Base-by-base conservation (phyloP, 1,140 invertebrate species). In the Elysia chlorotica region DNA sequence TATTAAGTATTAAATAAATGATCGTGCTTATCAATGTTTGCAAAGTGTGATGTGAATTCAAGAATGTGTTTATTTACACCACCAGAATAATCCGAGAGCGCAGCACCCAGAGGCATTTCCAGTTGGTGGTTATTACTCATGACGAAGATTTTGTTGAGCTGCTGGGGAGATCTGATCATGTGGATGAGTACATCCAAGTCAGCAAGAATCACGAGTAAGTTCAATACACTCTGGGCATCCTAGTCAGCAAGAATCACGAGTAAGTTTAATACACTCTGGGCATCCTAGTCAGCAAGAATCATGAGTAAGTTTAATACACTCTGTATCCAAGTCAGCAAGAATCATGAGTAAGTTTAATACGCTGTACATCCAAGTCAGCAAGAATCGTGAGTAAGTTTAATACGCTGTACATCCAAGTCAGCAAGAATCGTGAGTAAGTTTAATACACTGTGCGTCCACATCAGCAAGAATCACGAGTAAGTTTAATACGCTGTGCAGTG, bases 91-190 rank as follows among this genome's bases (percentile, higher is more conserved):
- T 88, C 65, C 84, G 87, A 73, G 79, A 74, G 48, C 81, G 87
- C 6, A 72, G 73, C 2, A 77, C 85, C 23, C 91, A 95, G 81
- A 92, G 91, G 65, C 95, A 95, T 87, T 98, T 99, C 82, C 97
- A 99, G 89, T 89, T 99, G 37, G 92, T 99, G 35, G 92, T 99
- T 62, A 99, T 99, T 78, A 99, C 97, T 17, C 98, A 99, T 82
- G 98, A 99, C 88, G 92, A 95, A 87, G 92, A 95, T 66, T 99
- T 99, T 86, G 91, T 98, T 14, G 91, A 92, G 23, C 90, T 91
- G 21, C 85, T 98, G 30, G 91, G 92, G 0, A 89, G 91, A 77
- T 90, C 92, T 10, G 92, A 92, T 71, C 92, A 90, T 80, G 89
- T 92, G 2, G 90, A 92, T 30, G 85, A 90, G 53, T 95, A 91